Percentiles rank a stretch among this genome's conserved stretches.
Evolutionary conservation across 1,140 invertebrate species (phyloP).

Genomic region (Solenopsis invicta): DNA sequence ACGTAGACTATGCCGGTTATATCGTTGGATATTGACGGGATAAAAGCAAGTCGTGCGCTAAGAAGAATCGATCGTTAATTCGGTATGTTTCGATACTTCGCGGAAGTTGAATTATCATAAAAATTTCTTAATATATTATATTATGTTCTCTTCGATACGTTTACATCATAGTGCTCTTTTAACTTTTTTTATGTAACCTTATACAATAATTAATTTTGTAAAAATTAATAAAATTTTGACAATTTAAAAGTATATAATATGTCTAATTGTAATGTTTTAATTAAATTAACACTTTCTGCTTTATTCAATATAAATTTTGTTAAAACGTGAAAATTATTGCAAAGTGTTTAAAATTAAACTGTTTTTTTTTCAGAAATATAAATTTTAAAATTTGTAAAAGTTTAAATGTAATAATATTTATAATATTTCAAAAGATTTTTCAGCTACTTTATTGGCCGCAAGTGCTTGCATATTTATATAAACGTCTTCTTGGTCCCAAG

Average conservation of each 20-base stretch:
- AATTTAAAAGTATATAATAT: not conserved
- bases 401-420: not conserved
- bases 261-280: not conserved
- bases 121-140: constrained; percentile 10
- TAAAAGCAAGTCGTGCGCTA: constrained; percentile 8
- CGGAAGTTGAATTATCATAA: not conserved
- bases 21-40: constrained; percentile 46
- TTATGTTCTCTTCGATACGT: not conserved
- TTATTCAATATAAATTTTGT: not conserved
- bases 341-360: not conserved
- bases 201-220: not conserved
- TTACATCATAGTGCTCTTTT: not conserved
- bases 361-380: not conserved
- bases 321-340: not conserved
- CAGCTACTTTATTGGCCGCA: constrained; percentile 8
- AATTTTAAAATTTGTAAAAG: not conserved
- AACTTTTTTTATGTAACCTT: not conserved
- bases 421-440: constrained; percentile 3
- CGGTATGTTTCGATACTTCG: not conserved
- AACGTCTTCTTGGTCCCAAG: constrained; percentile 32
- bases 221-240: not conserved
- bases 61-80: constrained; percentile 35
- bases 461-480: constrained; percentile 56
- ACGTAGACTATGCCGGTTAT: constrained; percentile 43
- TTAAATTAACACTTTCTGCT: not conserved